Percentiles rank a stretch among this genome's conserved stretches.
Conservation (phyloP, 2,113 vertebrate species). For the Esox niger region DNA sequence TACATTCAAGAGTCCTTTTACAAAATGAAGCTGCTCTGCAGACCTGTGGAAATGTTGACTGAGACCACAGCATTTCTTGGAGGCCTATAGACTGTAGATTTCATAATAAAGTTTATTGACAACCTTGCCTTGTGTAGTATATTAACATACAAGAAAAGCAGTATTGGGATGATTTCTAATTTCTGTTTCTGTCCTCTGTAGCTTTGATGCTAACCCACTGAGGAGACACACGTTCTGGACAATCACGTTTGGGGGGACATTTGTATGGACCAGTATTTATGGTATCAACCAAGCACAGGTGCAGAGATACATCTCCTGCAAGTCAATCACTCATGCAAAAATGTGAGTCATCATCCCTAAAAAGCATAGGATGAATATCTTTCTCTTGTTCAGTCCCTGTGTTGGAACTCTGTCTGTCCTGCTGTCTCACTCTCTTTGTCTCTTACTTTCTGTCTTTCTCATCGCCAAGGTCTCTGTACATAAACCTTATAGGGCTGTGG, state of each 20-base stretch:
- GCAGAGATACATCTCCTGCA: conserved; percentile 94
- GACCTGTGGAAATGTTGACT: no score
- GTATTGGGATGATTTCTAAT: no score
- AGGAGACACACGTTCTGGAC: conserved; percentile 95
- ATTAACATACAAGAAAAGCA: no score
- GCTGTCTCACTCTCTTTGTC: not conserved
- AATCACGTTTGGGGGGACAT: conserved; percentile 82
- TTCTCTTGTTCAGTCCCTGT: not conserved
- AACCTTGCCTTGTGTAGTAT: no score
- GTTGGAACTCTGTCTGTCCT: not conserved
- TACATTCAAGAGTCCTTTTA: no score
- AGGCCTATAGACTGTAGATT: no score
- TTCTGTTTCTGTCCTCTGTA: conserved; percentile 44
- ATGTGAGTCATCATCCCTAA: conserved; percentile 73
- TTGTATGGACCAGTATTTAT: conserved; percentile 86
- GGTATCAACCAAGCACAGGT: conserved; percentile 93
- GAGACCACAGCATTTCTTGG: no score
- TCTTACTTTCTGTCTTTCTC: not conserved
- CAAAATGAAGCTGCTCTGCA: no score
- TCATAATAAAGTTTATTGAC: no score
- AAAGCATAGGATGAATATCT: not conserved
- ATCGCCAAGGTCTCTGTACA: conserved; percentile 80
- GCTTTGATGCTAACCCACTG: conserved; percentile 86
- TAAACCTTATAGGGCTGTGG: conserved; percentile 90
- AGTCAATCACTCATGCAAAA: conserved; percentile 85